Evolutionary conservation across 2,113 vertebrate species (phyloP), one percentile per base, ranked within the genome.

Genomic region (Anoura caudifer): DNA sequence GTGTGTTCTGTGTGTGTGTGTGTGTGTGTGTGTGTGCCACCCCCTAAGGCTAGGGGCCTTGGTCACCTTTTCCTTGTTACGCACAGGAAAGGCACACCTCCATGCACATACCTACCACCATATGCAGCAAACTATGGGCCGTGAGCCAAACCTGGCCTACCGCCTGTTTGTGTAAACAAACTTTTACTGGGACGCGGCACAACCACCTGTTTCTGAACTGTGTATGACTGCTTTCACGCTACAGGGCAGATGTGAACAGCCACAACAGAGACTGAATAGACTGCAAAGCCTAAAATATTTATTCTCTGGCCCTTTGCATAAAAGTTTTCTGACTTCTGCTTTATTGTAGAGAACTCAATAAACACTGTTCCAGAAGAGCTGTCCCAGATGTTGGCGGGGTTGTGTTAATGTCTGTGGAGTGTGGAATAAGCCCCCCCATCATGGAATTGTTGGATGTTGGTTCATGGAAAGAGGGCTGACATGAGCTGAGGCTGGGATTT

Each of bases 221-320:
- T 65, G 19, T 45, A 2, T 63, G 75, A 36, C 2, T n/a, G 11
- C 3, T 41, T 90, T 54, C 20, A 4, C 16, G 36, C 36, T 63
- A 19, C 2, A 69, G 28, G 38, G 52, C n/a, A 88, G 33, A 69
- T 24, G 2, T 36, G 87, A 69, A 41, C 24, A 33, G 5, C 56
- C 87, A 22, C 10, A 45, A 10, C 50, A 85, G 72, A 91, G 65
- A 65, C 7, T 1, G 1, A 89, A 33, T n/a, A 41, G 17, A 1
- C 72, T 38, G 22, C 65, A 70, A 94, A 79, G 7, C 63, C 26
- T 67, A 14, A 87, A 79, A 11, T 91, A 43, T 73, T 41, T 61
- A 59, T 14, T 43, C 11, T 67, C 31, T 90, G 75, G 63, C 10
- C 54, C 22, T 80, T 73, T 61, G 45, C 43, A 26, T n/a, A 70